Evolutionary conservation across 2,797 vertebrate genomes (phyloP).

Genomic region (Margarornis squamiger): DNA sequence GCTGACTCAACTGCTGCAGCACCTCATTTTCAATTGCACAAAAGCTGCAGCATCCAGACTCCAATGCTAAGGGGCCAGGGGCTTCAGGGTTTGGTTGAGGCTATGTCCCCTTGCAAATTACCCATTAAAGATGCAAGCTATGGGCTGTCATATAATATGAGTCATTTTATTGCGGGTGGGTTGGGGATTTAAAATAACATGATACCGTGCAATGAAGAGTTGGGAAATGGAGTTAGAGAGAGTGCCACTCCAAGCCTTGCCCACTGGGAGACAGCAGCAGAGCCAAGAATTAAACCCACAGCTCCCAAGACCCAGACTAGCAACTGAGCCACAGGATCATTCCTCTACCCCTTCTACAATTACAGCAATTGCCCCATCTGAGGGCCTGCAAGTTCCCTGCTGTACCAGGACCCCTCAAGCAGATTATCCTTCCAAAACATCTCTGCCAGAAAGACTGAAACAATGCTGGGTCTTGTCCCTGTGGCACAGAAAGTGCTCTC

Average conservation of each 20-base stretch:
- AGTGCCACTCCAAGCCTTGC: not conserved
- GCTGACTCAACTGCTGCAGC: slow-evolving; percentile 44
- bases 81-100: not conserved
- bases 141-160: slow-evolving; percentile 8
- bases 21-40: slow-evolving; percentile 47
- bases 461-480: not conserved
- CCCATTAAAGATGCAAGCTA: slow-evolving; percentile 6
- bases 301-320: not conserved
- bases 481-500: not conserved
- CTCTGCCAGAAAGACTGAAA: not conserved
- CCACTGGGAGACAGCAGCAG: not conserved
- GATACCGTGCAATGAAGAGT: slow-evolving; percentile 7
- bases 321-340: not conserved
- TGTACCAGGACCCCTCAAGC: not conserved
- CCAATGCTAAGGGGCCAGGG: not conserved
- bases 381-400: not conserved
- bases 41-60: slow-evolving; percentile 12
- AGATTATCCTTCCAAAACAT: not conserved
- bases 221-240: not conserved
- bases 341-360: not conserved
- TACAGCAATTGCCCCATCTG: not conserved
- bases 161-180: not conserved
- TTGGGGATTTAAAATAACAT: slow-evolving; percentile 56
- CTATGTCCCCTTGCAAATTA: slow-evolving; percentile 27
- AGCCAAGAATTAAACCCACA: slow-evolving; percentile 45